A percentile compares a stretch with the other conserved stretches of the same genome.
phyloP scores from a whole-genome alignment of 2,797 vertebrate species.

The Gadopsis marmoratus region DNA sequence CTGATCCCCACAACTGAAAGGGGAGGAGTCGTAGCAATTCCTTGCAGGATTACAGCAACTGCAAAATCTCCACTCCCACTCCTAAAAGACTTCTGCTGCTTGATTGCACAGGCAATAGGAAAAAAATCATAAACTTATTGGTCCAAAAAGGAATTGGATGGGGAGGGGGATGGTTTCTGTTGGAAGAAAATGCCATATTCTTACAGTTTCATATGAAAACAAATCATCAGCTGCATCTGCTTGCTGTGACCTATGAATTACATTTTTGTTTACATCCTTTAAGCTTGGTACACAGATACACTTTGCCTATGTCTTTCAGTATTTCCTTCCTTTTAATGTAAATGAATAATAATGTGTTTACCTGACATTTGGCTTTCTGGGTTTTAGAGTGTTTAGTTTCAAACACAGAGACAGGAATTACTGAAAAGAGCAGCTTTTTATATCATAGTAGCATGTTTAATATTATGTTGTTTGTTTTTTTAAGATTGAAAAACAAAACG shows the following conservation, averaged over 20 bases:
- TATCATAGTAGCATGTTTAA: slow-evolving; percentile 55
- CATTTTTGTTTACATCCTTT: slow-evolving; percentile 31
- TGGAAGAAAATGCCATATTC: slow-evolving; percentile 68
- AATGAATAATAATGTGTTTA: slow-evolving; percentile 39
- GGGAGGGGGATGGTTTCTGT: slow-evolving; percentile 21
- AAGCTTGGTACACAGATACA: slow-evolving; percentile 40
- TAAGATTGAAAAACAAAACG: slow-evolving; percentile 34
- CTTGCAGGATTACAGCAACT: slow-evolving; percentile 63
- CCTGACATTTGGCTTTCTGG: slow-evolving; percentile 30
- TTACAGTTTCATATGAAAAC: slow-evolving; percentile 44
- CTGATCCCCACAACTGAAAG: no score
- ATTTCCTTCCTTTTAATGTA: slow-evolving; percentile 48
- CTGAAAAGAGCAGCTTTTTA: slow-evolving; percentile 35
- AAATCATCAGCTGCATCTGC: slow-evolving; percentile 48
- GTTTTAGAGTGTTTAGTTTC: slow-evolving; percentile 56
- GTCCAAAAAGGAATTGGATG: slow-evolving; percentile 15
- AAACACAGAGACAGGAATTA: slow-evolving; percentile 33
- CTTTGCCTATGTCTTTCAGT: slow-evolving; percentile 34
- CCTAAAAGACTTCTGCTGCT: slow-evolving; percentile 43
- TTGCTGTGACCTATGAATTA: slow-evolving; percentile 68
- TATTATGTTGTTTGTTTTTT: slow-evolving; percentile 28
- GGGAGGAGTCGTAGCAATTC: background rate
- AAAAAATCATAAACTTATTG: slow-evolving; percentile 23
- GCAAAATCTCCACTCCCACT: slow-evolving; percentile 25
- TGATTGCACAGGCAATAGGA: slow-evolving; percentile 12